Conservation (phyloP, 2,113 vertebrate species). For the Lagopus leucura region DNA sequence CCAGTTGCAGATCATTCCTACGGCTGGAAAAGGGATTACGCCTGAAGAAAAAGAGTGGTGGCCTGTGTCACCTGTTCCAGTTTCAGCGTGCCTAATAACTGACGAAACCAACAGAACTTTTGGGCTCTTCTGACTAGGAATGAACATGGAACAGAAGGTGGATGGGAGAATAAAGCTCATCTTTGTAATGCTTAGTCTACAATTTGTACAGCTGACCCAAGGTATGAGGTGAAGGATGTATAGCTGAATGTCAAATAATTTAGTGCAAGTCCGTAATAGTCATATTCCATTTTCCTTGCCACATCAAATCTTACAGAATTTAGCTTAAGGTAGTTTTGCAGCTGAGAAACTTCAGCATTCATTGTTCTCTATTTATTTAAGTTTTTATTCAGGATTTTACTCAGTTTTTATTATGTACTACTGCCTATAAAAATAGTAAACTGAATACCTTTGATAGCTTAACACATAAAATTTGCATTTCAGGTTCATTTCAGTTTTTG, state of each 20-base stretch:
- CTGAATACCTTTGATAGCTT: too few species aligned
- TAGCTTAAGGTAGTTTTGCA: background rate
- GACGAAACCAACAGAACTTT: accelerated
- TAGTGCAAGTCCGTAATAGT: background rate
- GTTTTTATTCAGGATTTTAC: background rate
- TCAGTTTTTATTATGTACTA: background rate
- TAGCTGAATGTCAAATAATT: background rate
- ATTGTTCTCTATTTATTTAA: background rate
- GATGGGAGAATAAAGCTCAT: accelerated
- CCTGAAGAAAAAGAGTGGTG: background rate
- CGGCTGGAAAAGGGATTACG: background rate
- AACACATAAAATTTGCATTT: background rate
- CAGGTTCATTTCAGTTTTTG: background rate
- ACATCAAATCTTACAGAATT: background rate
- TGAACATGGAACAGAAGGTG: background rate
- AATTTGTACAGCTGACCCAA: background rate
- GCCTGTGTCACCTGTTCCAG: background rate
- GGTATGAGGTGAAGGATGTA: background rate
- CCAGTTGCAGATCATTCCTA: background rate
- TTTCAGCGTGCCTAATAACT: background rate
- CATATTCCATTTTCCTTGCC: background rate
- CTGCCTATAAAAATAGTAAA: background rate
- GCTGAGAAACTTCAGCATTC: background rate
- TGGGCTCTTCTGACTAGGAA: background rate
- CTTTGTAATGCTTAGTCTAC: background rate